These are phyloP conservation scores for Sphaeramia orbicularis DNA, from an alignment of 2,797 vertebrate genomes.

Conservation along the genomic window DNA sequence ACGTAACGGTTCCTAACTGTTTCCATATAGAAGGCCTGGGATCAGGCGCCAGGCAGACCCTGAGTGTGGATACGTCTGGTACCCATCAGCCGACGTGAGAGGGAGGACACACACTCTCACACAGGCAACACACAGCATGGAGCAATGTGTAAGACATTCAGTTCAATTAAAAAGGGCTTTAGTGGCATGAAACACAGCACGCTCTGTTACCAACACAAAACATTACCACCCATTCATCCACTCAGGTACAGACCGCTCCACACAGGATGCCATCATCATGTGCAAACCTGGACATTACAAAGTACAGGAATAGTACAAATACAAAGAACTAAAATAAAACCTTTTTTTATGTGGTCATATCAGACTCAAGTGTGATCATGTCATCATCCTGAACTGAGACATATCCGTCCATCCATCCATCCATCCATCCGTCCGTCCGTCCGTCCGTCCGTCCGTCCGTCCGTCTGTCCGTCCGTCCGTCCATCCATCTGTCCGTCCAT, in stretches of 20 bases:
- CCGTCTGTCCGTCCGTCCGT: no score
- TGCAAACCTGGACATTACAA: no score
- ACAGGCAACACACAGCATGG: conserved; percentile 17
- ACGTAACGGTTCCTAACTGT: conserved; percentile 82
- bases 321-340: no score
- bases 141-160: not conserved
- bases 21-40: conserved; percentile 81
- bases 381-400: no score
- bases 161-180: conserved; percentile 3
- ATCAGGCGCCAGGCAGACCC: conserved; percentile 77
- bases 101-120: conserved; percentile 41
- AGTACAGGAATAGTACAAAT: no score
- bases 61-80: conserved; percentile 76
- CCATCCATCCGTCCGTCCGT: no score
- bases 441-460: no score
- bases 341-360: no score
- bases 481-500: no score
- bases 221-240: not conserved
- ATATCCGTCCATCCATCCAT: no score
- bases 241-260: not conserved
- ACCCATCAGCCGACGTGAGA: conserved; percentile 76
- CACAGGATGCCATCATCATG: no score
- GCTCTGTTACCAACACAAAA: conserved; percentile 12
- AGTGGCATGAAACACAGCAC: not conserved
- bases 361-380: no score